Conservation (phyloP, 2,113 vertebrate species). For the Patagioenas fasciata region DNA sequence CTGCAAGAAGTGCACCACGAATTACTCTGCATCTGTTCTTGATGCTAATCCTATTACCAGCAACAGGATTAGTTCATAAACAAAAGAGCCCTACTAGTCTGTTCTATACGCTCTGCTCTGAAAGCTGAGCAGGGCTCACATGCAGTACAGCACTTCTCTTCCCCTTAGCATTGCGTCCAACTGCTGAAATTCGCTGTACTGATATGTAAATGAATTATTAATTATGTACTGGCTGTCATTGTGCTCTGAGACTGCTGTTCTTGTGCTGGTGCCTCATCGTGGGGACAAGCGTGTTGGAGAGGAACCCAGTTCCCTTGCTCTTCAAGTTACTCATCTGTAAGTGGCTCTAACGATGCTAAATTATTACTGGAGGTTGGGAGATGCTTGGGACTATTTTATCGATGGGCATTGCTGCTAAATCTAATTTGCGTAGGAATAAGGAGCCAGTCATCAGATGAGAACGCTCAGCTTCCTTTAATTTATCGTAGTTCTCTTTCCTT, state of each 20-base stretch:
- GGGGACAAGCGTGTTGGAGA: not conserved
- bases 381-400: not conserved
- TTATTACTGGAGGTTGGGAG: not conserved
- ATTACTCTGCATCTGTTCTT: not conserved
- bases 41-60: conserved; percentile 51
- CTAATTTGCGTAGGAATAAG: not conserved
- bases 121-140: not conserved
- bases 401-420: not conserved
- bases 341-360: not conserved
- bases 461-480: not conserved
- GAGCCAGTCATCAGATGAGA: not conserved
- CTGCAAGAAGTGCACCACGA: not conserved
- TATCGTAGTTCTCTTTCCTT: not conserved
- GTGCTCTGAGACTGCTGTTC: not conserved
- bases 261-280: not conserved
- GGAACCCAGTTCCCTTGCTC: not conserved
- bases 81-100: not conserved
- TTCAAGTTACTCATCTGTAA: not conserved
- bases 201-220: accelerated
- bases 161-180: accelerated
- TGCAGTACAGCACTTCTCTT: not conserved
- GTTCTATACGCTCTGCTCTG: not conserved
- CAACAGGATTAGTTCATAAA: conserved; percentile 16
- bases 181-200: not conserved
- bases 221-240: not conserved